Conservation (phyloP, 1,140 invertebrate genomes). For the Solenopsis invicta region DNA sequence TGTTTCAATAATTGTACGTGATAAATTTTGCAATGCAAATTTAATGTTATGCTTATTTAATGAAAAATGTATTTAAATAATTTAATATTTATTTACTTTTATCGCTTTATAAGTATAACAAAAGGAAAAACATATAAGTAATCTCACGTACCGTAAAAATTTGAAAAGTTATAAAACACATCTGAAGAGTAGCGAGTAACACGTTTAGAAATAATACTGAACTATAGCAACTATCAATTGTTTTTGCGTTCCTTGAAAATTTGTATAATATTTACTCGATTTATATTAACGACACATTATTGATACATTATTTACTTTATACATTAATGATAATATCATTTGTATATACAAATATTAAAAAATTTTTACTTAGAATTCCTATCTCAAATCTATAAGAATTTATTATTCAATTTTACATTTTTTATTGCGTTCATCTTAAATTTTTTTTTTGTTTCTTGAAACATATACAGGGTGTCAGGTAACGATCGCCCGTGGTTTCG, state of each 20-base stretch:
- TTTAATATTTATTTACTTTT: neutral
- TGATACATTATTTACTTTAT: neutral
- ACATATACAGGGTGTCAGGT: no score
- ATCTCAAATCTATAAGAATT: no score
- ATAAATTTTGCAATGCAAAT: neutral
- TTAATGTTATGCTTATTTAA: neutral
- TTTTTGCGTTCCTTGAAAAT: constrained; percentile 30
- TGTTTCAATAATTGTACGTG: neutral
- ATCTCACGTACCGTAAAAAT: constrained; percentile 49
- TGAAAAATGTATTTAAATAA: neutral
- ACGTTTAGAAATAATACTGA: constrained; percentile 60
- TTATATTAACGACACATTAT: neutral
- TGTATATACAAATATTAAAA: no score
- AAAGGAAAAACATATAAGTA: neutral
- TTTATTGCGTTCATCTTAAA: no score
- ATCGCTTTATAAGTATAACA: neutral
- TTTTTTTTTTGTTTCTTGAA: no score
- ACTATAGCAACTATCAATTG: constrained; percentile 68
- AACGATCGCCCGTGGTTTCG: no score
- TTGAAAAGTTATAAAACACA: constrained; percentile 63
- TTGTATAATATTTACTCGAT: neutral
- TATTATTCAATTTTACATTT: no score
- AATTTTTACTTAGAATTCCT: no score
- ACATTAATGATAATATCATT: no score
- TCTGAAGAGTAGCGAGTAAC: constrained; percentile 46